These are phyloP conservation scores for Craseonycteris thonglongyai DNA, from an alignment of 2,113 vertebrate genomes.

Conservation along the genomic window DNA sequence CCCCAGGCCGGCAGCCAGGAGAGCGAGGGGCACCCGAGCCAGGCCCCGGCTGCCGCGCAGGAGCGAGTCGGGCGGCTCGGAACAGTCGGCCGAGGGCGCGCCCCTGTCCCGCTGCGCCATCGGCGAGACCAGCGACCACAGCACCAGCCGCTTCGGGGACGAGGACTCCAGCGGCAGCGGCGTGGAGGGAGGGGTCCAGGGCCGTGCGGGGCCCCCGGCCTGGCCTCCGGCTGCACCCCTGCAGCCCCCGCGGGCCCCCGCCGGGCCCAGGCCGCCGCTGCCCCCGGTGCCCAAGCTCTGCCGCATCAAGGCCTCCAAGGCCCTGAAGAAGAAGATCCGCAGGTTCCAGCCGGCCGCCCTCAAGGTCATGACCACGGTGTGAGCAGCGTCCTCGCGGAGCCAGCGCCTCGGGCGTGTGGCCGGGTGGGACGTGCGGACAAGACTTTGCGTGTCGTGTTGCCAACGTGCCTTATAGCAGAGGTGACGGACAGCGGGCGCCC, in stretches of 20 bases:
- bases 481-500: not conserved
- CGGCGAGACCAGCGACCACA: slow-evolving; percentile 88
- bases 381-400: too few species aligned
- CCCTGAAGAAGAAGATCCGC: slow-evolving; percentile 94
- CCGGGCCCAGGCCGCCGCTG: slow-evolving; percentile 70
- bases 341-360: slow-evolving; percentile 91
- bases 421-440: too few species aligned
- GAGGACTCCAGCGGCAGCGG: slow-evolving; percentile 87
- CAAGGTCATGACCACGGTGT: slow-evolving; percentile 97
- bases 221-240: slow-evolving; percentile 76
- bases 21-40: slow-evolving; percentile 67
- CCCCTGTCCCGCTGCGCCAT: slow-evolving; percentile 89
- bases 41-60: slow-evolving; percentile 68
- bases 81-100: slow-evolving; percentile 85
- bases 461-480: rapidly evolving
- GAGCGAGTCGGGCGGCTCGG: slow-evolving; percentile 83
- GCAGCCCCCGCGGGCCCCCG: slow-evolving; percentile 51
- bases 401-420: too few species aligned
- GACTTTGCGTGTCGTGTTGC: not conserved
- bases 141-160: slow-evolving; percentile 89
- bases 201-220: slow-evolving; percentile 75
- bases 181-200: slow-evolving; percentile 74
- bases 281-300: slow-evolving; percentile 84
- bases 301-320: slow-evolving; percentile 94
- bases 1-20: not conserved